Conservation (phyloP, 2,797 vertebrate genomes). For the Anniella stebbinsi region DNA sequence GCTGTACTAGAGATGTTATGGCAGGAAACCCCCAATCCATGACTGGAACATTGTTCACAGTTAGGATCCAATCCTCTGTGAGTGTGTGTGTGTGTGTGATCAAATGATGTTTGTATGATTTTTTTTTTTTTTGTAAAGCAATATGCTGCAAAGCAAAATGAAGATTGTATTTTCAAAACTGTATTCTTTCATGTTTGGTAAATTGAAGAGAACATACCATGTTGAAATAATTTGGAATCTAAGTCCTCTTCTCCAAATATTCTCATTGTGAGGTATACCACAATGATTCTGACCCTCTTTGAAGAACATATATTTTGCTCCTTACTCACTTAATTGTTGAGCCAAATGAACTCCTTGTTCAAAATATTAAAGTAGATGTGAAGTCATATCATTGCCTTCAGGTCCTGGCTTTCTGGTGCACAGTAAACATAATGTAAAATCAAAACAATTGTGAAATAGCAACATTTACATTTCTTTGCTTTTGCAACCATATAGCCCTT, state of each 20-base stretch:
- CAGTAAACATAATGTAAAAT: background rate
- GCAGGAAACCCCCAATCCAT: background rate
- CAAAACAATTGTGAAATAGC: conserved; percentile 9
- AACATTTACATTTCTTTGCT: conserved; percentile 12
- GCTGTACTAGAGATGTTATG: background rate
- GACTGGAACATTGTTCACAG: background rate
- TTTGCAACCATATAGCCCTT: background rate
- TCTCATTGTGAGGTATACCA: background rate
- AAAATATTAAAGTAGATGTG: background rate
- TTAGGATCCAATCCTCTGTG: background rate
- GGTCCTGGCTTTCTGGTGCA: conserved; percentile 7
- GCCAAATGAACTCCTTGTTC: background rate
- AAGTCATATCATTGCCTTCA: conserved; percentile 22
- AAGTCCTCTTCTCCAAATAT: background rate
- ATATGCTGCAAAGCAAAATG: conserved; percentile 3
- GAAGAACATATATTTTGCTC: background rate
- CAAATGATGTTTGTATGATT: conserved; percentile 34
- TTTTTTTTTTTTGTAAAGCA: background rate
- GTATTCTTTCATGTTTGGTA: conserved; percentile 26
- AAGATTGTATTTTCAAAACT: background rate
- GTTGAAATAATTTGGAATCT: background rate
- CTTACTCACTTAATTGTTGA: conserved; percentile 18
- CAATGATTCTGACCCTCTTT: background rate
- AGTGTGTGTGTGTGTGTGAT: background rate
- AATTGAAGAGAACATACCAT: conserved; percentile 17